Evolutionary conservation across 2,113 vertebrate genomes (phyloP).

Genomic region (Synodontis membranacea): DNA sequence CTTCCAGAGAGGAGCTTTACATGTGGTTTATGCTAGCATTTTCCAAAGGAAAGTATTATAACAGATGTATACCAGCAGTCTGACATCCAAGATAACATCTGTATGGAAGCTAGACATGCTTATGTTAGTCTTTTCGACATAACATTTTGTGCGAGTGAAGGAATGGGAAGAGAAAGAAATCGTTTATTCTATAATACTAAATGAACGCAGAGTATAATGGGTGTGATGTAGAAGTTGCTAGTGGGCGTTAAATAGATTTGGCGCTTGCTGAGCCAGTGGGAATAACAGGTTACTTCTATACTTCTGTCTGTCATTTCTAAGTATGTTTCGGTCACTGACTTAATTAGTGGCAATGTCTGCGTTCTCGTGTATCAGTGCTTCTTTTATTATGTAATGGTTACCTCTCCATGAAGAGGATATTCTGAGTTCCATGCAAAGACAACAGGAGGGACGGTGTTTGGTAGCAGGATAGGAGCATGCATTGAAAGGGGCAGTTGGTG

Average conservation of each 20-base stretch:
- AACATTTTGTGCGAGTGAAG: conserved; percentile 8
- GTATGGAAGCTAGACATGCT: conserved; percentile 32
- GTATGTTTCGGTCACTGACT: neutral
- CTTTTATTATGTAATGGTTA: neutral
- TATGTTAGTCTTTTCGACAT: neutral
- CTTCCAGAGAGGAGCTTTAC: conserved; percentile 62
- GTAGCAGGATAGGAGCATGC: conserved; percentile 40
- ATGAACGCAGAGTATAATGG: neutral
- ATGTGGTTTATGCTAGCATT: conserved; percentile 48
- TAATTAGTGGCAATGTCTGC: neutral
- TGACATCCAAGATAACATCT: conserved; percentile 24
- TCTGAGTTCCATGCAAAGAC: conserved; percentile 49
- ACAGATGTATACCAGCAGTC: conserved; percentile 36
- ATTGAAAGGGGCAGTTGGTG: conserved; percentile 24
- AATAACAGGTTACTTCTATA: neutral
- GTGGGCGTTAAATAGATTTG: neutral
- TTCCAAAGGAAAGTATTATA: conserved; percentile 28
- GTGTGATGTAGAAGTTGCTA: neutral
- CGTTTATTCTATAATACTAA: neutral
- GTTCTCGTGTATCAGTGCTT: neutral
- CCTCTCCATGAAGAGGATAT: conserved; percentile 33
- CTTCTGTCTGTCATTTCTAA: neutral
- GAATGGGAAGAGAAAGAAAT: neutral
- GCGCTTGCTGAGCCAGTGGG: neutral
- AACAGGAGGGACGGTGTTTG: neutral